Evolutionary conservation across 92 coral and sea anemone species (phyloP).

Genomic region (Ricordea florida): DNA sequence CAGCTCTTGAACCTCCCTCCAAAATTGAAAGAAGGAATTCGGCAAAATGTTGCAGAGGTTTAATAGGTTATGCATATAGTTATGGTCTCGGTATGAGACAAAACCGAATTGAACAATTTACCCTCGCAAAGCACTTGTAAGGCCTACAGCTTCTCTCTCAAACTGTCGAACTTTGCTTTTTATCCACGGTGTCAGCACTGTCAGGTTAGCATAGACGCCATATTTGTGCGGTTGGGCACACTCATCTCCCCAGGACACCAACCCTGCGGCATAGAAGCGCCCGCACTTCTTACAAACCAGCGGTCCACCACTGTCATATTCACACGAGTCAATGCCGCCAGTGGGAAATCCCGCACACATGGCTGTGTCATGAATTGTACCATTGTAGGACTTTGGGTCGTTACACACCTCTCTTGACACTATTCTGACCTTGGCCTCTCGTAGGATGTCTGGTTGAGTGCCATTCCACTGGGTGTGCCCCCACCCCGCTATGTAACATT

Average conservation of each 20-base stretch:
- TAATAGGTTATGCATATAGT: no score
- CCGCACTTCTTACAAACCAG: slow-evolving; percentile 78
- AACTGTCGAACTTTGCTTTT: slow-evolving; percentile 35
- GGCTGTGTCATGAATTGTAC: slow-evolving; percentile 84
- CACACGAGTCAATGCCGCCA: slow-evolving; percentile 80
- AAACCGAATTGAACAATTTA: no score
- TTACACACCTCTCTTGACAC: slow-evolving; percentile 78
- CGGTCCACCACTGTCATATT: slow-evolving; percentile 92
- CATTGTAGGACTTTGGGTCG: slow-evolving; percentile 71
- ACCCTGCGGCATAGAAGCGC: slow-evolving; percentile 70
- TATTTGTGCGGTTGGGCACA: slow-evolving; percentile 80
- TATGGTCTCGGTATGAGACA: no score
- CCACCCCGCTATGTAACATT: slow-evolving; percentile 87
- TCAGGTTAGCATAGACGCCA: slow-evolving; percentile 87
- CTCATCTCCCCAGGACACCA: slow-evolving; percentile 89
- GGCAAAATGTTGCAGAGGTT: no score
- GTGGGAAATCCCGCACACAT: slow-evolving; percentile 79
- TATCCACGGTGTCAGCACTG: slow-evolving; percentile 76
- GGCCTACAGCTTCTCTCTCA: slow-evolving; percentile 1
- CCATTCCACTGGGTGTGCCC: slow-evolving; percentile 86
- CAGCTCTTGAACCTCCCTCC: no score
- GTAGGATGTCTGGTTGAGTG: slow-evolving; percentile 62
- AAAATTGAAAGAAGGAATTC: no score
- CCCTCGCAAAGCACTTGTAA: not conserved
- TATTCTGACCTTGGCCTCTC: slow-evolving; percentile 65